Base-by-base conservation (phyloP, 2,797 vertebrate species). In the Pipistrellus kuhlii region DNA sequence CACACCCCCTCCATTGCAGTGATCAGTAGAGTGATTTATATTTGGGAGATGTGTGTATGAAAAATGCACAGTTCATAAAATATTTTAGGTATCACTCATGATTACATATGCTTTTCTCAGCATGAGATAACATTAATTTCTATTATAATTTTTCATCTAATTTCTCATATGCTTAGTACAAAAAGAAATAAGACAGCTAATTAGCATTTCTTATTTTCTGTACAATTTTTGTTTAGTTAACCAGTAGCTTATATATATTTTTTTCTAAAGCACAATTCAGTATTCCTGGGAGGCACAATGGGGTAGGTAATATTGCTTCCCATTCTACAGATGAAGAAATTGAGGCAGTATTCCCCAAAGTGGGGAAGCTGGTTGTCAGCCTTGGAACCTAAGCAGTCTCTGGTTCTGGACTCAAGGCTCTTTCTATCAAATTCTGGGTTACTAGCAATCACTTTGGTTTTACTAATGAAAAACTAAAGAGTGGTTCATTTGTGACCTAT, bases 11-110 rank as follows among this genome's bases (percentile, higher is more conserved):
- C 90, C 69, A 78, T 55, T 89, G 95, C 78, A 35, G 15, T 85
- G 96, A 92, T 88, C 88, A 95, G 96, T 64, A 51, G 72, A 95
- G 20, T 95, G 95, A 97, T 97, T 97, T 94, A 96, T 95, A 97
- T 48, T 85, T 89, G 83, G 85, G 83, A 95, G 88, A 96, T 88
- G 35, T 77, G 55, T 94, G 87, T 91, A 80, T 96, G 85, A 96
- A 97, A 96, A 93, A 95, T 72, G 72, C 92, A 89, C 83, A 95
- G 96, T 93, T 95, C 95, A 97, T 97, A 96, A 97, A 95, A 94
- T 97, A 97, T 96, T 97, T 96, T 96, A 96, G 96, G 96, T 97
- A 96, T 96, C 96, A 96, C 84, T 97, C 92, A 97, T 95, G 97
- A 96, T 97, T 96, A 97, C 95, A 97, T 96, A 95, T 92, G 97